phyloP scores from a whole-genome alignment of 2,113 vertebrate genomes.

The Corythornis cristatus region DNA sequence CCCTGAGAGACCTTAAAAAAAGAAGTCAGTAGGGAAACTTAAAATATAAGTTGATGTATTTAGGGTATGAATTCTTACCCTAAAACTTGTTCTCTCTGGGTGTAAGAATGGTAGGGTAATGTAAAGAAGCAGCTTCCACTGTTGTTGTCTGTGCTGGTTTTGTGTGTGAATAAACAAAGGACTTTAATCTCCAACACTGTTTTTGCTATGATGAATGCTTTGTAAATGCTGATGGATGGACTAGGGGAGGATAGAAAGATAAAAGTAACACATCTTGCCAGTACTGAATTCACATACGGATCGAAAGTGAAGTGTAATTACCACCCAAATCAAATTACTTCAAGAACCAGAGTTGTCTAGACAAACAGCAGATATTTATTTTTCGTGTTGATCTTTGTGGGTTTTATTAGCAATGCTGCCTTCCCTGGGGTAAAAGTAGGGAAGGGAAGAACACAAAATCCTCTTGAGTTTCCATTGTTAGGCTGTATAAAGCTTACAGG shows the following conservation, averaged over 20 bases:
- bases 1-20: not conserved
- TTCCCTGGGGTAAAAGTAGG: constrained; percentile 15
- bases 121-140: not conserved
- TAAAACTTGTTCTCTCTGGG: not conserved
- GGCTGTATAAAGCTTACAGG: not conserved
- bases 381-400: constrained; percentile 45
- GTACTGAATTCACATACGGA: not conserved
- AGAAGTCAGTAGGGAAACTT: not conserved
- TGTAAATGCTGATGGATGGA: constrained; percentile 30
- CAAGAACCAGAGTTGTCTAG: constrained; percentile 36
- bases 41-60: not conserved
- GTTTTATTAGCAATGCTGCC: constrained; percentile 45
- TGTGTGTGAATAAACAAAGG: constrained; percentile 1
- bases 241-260: not conserved
- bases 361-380: constrained; percentile 61
- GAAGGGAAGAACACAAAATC: constrained; percentile 26
- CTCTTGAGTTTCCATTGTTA: constrained; percentile 23
- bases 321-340: constrained; percentile 56
- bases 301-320: constrained; percentile 1
- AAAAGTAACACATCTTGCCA: not conserved
- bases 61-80: not conserved
- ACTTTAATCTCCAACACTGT: not conserved
- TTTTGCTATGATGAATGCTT: not conserved
- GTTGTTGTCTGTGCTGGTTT: not conserved
- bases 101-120: not conserved